A percentile compares a stretch with the other conserved stretches of the same genome.
Evolutionary conservation across 2,113 vertebrate genomes (phyloP).

Genomic region (Protobothrops flavoviridis): DNA sequence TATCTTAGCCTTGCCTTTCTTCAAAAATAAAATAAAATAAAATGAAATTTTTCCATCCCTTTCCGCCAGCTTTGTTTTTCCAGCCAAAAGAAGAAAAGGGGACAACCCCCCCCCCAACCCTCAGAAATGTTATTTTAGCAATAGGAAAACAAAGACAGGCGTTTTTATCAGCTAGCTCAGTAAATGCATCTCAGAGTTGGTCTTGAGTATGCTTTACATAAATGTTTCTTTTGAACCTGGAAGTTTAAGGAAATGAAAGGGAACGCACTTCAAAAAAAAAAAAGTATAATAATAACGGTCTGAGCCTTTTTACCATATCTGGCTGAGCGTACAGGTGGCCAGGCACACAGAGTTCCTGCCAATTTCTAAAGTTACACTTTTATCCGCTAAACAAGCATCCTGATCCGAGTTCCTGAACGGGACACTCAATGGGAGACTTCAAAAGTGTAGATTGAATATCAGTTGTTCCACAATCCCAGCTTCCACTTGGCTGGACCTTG

Average conservation of each 20-base stretch:
- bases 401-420: conserved; percentile 74
- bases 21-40: conserved; percentile 12
- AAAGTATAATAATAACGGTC: conserved; percentile 22
- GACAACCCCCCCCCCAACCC: background rate
- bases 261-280: conserved; percentile 55
- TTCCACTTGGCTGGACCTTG: conserved; percentile 66
- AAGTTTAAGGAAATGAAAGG: conserved; percentile 68
- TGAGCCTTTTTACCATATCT: conserved; percentile 65
- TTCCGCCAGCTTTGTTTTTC: conserved; percentile 48
- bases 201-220: background rate
- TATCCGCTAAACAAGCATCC: conserved; percentile 83
- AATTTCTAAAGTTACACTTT: conserved; percentile 85
- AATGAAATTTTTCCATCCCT: conserved; percentile 35
- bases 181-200: conserved; percentile 64
- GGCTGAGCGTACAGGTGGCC: conserved; percentile 77
- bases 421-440: conserved; percentile 76
- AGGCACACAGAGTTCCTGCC: conserved; percentile 76
- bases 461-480: conserved; percentile 67
- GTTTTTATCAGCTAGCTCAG: conserved; percentile 56
- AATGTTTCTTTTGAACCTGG: conserved; percentile 70
- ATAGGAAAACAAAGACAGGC: conserved; percentile 57
- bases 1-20: background rate
- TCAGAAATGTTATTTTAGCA: conserved; percentile 66
- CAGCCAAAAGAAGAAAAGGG: conserved; percentile 37
- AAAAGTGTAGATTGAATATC: conserved; percentile 74